Conservation (phyloP, 2,113 vertebrate genomes). For the Hylia prasina region DNA sequence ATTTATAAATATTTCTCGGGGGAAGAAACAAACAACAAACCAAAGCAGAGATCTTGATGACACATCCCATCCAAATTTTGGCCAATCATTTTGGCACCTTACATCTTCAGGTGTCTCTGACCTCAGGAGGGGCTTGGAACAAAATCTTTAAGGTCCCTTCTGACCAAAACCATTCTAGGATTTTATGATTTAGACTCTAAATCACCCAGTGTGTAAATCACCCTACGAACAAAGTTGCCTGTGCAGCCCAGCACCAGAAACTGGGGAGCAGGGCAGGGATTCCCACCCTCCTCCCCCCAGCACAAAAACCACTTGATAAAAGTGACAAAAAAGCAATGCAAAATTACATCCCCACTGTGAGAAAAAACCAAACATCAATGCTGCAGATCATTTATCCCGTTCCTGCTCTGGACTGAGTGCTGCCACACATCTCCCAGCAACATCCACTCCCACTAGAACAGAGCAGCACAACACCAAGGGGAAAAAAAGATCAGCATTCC, state of each 20-base stretch:
- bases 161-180: not conserved
- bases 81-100: not conserved
- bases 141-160: not conserved
- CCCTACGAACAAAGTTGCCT: not conserved
- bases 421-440: not conserved
- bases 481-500: not conserved
- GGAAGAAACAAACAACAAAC: rapidly evolving
- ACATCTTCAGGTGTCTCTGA: not conserved
- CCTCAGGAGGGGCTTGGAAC: not conserved
- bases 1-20: not conserved
- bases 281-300: not conserved
- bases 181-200: not conserved
- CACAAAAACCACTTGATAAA: not conserved
- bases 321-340: not conserved
- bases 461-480: not conserved
- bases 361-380: rapidly evolving
- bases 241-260: not conserved
- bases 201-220: rapidly evolving
- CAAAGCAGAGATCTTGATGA: not conserved
- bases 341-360: not conserved
- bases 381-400: not conserved
- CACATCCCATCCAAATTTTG: not conserved
- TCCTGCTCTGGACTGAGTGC: not conserved
- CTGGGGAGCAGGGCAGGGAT: not conserved
- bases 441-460: not conserved